Evolutionary conservation across 2,797 vertebrate genomes (phyloP), one percentile per base, ranked within the genome.

Genomic region (Chaetodon trifasciatus): DNA sequence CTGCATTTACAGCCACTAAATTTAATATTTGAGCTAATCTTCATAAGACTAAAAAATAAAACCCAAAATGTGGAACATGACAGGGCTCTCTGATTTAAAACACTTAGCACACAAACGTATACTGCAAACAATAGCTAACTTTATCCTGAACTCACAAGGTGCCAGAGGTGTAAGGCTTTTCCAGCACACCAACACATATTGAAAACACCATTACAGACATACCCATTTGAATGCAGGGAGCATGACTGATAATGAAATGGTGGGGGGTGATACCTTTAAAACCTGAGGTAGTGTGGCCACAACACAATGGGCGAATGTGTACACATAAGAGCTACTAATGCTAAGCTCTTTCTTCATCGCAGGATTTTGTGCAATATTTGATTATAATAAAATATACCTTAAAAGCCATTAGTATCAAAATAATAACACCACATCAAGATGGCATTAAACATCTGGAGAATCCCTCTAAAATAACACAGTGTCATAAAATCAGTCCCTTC

Each of bases 201-300:
- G 16, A 16, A 78, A 49, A 39, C 23, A 32, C 35, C 13, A 46
- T 17, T 47, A 50, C 60, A 69, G 21, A 47, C 50, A 63, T 10
- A 58, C 8, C 7, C 9, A 49, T 40, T 32, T 70, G 19, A 74
- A 66, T 16, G 23, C 62, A 65, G 13, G 7, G 65, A 64, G 28
- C 8, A 47, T n/a, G 8, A 23, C 65, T 46, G 53, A 46, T 42
- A 23, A 37, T 23, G 19, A 70, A 70, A 49, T 11, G 15, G 28
- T 49, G 47, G 13, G 42, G 17, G 62, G 6, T 35, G 35, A 62
- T 44, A 44, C 10, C 57, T 76, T 44, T 69, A 71, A 74, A 79
- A 74, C 39, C 17, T 88, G 92, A 95, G 94, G 92, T 94, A 94
- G 92, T 85, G 66, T 70, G 56, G 32, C 70, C 24, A 74, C 37